Conservation (phyloP, 2,797 vertebrate species). For the Phataginus tetradactyla region DNA sequence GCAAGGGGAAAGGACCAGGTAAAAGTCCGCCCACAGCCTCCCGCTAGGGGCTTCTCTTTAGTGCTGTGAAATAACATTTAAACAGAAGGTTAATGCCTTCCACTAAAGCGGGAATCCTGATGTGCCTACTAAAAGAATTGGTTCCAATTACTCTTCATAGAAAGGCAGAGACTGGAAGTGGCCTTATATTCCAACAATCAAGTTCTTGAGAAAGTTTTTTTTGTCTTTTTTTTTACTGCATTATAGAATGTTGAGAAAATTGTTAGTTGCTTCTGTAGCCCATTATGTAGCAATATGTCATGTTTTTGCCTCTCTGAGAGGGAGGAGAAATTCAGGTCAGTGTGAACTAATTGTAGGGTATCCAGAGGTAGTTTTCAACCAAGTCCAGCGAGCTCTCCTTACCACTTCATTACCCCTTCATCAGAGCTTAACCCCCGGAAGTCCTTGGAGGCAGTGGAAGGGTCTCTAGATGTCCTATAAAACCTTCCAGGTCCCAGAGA, state of each 20-base stretch:
- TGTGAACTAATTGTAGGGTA: slow-evolving; percentile 52
- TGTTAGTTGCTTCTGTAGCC: slow-evolving; percentile 62
- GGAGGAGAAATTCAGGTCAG: slow-evolving; percentile 55
- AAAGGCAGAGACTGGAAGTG: slow-evolving; percentile 33
- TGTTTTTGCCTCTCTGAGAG: slow-evolving; percentile 58
- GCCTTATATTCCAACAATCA: slow-evolving; percentile 59
- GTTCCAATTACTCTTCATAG: not conserved
- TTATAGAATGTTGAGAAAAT: slow-evolving; percentile 65
- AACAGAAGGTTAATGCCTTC: slow-evolving; percentile 40
- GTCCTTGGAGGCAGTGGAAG: not conserved
- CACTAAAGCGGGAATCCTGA: not conserved
- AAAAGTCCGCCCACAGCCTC: slow-evolving; percentile 52
- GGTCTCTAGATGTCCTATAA: not conserved
- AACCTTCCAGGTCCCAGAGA: not conserved
- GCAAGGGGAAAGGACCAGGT: slow-evolving; percentile 43
- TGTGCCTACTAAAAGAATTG: not conserved
- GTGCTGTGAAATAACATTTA: slow-evolving; percentile 61
- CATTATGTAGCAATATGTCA: slow-evolving; percentile 59
- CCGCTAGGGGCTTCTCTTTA: not conserved
- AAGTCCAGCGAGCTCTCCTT: not conserved
- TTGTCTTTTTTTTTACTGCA: slow-evolving; percentile 25
- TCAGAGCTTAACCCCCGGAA: not conserved
- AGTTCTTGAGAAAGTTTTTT: slow-evolving; percentile 62
- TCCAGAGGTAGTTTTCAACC: not conserved
- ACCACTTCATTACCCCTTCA: not conserved